Base-by-base conservation (phyloP, 2,113 vertebrate genomes). In the Odontesthes bonariensis region DNA sequence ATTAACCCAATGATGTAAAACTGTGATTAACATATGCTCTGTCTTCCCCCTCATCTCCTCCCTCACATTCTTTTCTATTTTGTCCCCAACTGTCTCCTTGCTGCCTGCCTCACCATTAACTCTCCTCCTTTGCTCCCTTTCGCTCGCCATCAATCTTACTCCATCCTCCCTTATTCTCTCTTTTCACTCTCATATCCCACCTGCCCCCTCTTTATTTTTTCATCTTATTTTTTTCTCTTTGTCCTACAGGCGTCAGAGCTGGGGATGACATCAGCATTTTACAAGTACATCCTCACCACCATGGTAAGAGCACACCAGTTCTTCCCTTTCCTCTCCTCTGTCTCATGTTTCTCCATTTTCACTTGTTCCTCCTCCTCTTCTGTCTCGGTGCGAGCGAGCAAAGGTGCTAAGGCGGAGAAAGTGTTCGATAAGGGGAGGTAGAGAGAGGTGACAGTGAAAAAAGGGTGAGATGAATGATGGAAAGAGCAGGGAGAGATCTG, bases 211-310 rank as follows among this genome's bases (percentile, higher is more conserved):
- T 62, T 75, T 55, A 56, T 81, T 75, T 62, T 76, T 47, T 66
- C 46, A 51, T 59, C 59, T 67, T 51, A 42, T 40, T 42, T 56
- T 35, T 69, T 16, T 65, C 47, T 69, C 72, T 86, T 79, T 77
- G 44, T 76, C 84, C 64, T 54, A 54, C 91, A 96, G 95, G 95
- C 96, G 0, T 96, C 97, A 1, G 97, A 98, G 92, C 86, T 98
- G 76, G 96, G 97, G 79, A 98, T 98, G 97, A 98, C 96, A 46
- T 97, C 97, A 67, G 95, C 96, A 0, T 97, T 96, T 94, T 97
- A 98, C 91, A 98, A 98, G 92, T 98, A 97, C 93, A 98, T 98
- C 92, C 95, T 97, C 81, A 98, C 97, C 55, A 97, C 96, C 53
- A 97, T 98, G 96, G 96, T 98, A 91, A 94, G 96, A 93, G 82